phyloP scores from a whole-genome alignment of 1,140 invertebrate species.

The Hypothenemus hampei region DNA sequence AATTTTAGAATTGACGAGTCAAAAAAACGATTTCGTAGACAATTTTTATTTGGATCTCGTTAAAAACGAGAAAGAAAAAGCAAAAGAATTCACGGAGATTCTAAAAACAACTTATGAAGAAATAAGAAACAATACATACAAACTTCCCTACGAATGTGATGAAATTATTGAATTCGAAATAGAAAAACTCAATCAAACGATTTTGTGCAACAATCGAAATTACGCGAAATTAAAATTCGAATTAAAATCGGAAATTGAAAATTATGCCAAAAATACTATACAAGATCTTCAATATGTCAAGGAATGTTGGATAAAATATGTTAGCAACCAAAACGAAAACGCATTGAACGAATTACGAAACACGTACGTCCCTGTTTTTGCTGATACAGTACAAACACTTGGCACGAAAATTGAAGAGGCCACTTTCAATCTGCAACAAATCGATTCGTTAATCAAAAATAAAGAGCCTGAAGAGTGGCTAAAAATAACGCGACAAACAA shows the following conservation, averaged over 20 bases:
- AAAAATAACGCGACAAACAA: background rate
- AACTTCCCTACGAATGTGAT: slow-evolving; percentile 9
- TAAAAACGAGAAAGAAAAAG: slow-evolving; percentile 3
- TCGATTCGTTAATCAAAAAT: background rate
- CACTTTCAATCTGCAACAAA: background rate
- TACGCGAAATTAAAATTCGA: slow-evolving; percentile 9
- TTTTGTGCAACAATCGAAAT: slow-evolving; percentile 19
- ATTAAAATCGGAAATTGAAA: slow-evolving; percentile 13
- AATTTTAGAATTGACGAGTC: slow-evolving; percentile 1
- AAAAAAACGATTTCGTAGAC: slow-evolving; percentile 3
- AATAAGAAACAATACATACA: slow-evolving; percentile 9
- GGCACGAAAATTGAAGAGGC: background rate
- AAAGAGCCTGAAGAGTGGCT: slow-evolving; percentile 7
- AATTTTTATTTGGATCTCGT: background rate
- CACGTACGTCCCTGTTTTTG: background rate
- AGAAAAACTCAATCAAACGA: slow-evolving; percentile 17
- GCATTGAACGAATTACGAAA: background rate
- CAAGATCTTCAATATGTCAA: slow-evolving; percentile 9
- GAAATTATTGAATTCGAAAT: slow-evolving; percentile 10
- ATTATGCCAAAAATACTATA: slow-evolving; percentile 4
- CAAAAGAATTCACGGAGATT: slow-evolving; percentile 7
- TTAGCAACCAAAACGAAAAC: slow-evolving; percentile 4
- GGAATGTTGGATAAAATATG: slow-evolving; percentile 13
- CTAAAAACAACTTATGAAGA: slow-evolving; percentile 13
- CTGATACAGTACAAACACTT: background rate